Evolutionary conservation across 2,888 invertebrate species (phyloP), one percentile per base, ranked within the genome.

Genomic region (Lepeophtheirus nordmannii): DNA sequence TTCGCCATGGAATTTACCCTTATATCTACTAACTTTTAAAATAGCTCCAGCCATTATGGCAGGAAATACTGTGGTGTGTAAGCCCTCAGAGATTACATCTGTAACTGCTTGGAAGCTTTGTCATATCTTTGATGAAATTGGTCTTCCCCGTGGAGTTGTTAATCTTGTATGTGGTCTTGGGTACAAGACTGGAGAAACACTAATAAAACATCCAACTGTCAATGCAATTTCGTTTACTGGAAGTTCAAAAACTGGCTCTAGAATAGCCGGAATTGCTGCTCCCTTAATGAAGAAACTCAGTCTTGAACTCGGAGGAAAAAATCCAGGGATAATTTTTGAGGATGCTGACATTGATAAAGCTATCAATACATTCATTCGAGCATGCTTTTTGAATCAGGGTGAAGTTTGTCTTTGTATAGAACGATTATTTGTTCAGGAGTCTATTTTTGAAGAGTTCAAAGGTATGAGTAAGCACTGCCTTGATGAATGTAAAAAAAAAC

Each of bases 241-340:
- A 7, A 79, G 78, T 39, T 78, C 79, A 8, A 73, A 71, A 9
- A 76, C 76, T 20, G 62, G 62, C 8, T 14, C 14, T 11, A n/a
- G 23, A n/a, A 63, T 63, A 23, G 46, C 63, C 10, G n/a, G 23
- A 17, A 40, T 58, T 23, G 71, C 76, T 14, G 76, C 79, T 1
- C 74, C 75, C 2, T 62, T 69, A 17, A 71, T 73, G 67, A 81
- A 80, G 71, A 80, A 80, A 71, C 72, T 81, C 1, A 80, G 80
- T 5, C 72, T 81, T 14, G 81, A 81, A 75, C 78, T 80, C 72
- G 81, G 81, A 38, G 81, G 81, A 0, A 81, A 81, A 71, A 81
- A 81, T 72, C 76, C 80, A 1, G 79, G 76, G 10, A 74, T 81
- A 11, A 75, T 81, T 9, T 80, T 79, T 70, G 73, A 73, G 46